A percentile compares a stretch with the other conserved stretches of the same genome.
Conservation (phyloP, 2,888 invertebrate genomes). For the Drosophila yooni region DNA sequence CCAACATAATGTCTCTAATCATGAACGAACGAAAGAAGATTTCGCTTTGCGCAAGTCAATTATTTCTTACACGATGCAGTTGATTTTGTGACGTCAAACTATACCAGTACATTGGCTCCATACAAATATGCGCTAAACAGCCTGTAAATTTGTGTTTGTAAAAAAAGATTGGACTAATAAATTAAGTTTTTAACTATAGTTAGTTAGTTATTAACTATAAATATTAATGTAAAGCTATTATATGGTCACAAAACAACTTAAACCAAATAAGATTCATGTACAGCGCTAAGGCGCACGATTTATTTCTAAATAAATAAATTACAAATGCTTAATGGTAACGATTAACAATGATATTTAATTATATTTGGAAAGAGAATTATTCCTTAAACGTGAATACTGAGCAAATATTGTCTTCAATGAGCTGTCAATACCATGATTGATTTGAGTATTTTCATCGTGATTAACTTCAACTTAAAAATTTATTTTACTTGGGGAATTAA, state of each 20-base stretch:
- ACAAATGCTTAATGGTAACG: not conserved
- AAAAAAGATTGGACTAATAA: not conserved
- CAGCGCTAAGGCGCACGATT: not conserved
- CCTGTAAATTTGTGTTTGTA: not conserved
- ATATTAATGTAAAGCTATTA: not conserved
- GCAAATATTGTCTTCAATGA: too few relatives aligned
- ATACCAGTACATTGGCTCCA: not conserved
- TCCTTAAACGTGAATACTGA: too few relatives aligned
- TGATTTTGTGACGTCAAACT: not conserved
- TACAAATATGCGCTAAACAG: not conserved
- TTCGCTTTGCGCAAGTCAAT: not conserved
- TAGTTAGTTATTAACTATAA: not conserved
- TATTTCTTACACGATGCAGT: not conserved
- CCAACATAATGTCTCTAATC: not conserved
- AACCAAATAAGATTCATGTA: not conserved
- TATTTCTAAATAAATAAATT: not conserved
- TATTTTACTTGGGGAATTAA: too few relatives aligned
- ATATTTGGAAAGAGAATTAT: too few relatives aligned
- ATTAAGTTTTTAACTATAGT: not conserved
- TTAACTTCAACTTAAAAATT: too few relatives aligned
- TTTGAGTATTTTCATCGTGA: too few relatives aligned
- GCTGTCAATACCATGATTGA: too few relatives aligned
- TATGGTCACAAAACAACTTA: not conserved
- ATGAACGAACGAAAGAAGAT: not conserved
- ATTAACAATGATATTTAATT: too few relatives aligned